Evolutionary conservation across 2,888 invertebrate species (phyloP).

Genomic region (Erebia palarica): DNA sequence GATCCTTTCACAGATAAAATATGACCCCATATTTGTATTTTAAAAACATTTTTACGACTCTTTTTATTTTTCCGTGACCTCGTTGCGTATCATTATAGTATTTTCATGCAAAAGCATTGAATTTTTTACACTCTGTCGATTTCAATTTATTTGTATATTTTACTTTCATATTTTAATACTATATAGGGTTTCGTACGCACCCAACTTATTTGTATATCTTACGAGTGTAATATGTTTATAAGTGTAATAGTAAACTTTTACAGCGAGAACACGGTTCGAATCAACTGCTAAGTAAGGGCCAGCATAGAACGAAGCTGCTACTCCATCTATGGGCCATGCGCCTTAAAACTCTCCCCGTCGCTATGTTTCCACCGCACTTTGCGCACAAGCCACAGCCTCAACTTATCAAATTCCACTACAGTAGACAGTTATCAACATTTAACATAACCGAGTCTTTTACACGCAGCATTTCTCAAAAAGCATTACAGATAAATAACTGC

Average conservation of each 20-base stretch:
- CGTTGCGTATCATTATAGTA: neutral
- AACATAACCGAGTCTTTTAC: neutral
- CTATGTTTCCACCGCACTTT: too few relatives aligned
- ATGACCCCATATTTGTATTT: neutral
- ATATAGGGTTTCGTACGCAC: neutral
- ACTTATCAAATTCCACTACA: too few relatives aligned
- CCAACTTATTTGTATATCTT: neutral
- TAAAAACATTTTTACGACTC: neutral
- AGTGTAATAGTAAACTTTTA: too few relatives aligned
- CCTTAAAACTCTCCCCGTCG: too few relatives aligned
- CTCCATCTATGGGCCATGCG: too few relatives aligned
- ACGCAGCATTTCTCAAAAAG: constrained; percentile 23
- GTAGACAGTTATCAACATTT: neutral
- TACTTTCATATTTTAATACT: neutral
- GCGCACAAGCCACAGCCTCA: too few relatives aligned
- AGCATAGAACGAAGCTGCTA: too few relatives aligned
- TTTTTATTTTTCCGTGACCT: neutral
- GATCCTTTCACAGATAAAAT: constrained; percentile 11
- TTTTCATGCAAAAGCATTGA: neutral
- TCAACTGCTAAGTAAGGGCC: too few relatives aligned
- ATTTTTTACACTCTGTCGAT: neutral
- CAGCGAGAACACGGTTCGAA: too few relatives aligned
- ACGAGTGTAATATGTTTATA: too few relatives aligned
- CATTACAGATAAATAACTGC: constrained; percentile 30
- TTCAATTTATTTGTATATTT: neutral